A percentile compares a stretch with the other conserved stretches of the same genome.
These are phyloP conservation scores for Aleiodes leptofemur DNA, from an alignment of 2,888 invertebrate genomes.

Conservation along the genomic window DNA sequence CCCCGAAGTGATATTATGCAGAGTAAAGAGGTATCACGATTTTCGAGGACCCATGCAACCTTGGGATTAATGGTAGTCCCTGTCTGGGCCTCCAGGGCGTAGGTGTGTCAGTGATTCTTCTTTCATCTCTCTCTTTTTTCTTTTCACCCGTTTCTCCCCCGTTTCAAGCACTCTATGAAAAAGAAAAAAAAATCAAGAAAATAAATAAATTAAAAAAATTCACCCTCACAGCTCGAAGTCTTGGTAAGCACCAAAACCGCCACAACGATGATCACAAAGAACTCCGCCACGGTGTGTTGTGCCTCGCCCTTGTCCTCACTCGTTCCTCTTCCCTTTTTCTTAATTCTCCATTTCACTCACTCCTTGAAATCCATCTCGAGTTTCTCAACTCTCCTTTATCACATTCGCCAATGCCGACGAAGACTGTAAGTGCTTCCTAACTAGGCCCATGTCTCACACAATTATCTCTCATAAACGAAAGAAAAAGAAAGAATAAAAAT, in stretches of 20 bases:
- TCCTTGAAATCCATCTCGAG: conserved; percentile 38
- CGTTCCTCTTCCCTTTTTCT: not conserved
- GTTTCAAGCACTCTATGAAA: conserved; percentile 17
- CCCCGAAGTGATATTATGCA: conserved; percentile 41
- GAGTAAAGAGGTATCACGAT: conserved; percentile 41
- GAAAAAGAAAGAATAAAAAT: not conserved
- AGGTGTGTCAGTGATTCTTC: conserved; percentile 61
- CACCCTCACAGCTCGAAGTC: conserved; percentile 28
- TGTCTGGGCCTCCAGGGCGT: conserved; percentile 64
- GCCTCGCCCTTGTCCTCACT: conserved; percentile 15
- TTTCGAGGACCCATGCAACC: conserved; percentile 54
- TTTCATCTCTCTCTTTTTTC: conserved; percentile 34
- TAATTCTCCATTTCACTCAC: not conserved
- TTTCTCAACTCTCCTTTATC: conserved; percentile 38
- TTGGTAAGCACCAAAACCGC: conserved; percentile 22
- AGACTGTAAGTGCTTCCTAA: conserved; percentile 6
- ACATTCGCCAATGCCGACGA: conserved; percentile 1
- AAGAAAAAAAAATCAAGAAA: not conserved
- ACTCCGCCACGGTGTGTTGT: not conserved
- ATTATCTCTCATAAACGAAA: not conserved
- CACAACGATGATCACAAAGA: conserved; percentile 20
- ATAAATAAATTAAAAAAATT: conserved; percentile 5
- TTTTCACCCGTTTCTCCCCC: conserved; percentile 31
- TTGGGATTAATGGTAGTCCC: conserved; percentile 64
- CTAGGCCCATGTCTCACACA: not conserved